These are phyloP conservation scores for Ditula angustiorana DNA, from an alignment of 2,888 invertebrate genomes.

Conservation along the genomic window DNA sequence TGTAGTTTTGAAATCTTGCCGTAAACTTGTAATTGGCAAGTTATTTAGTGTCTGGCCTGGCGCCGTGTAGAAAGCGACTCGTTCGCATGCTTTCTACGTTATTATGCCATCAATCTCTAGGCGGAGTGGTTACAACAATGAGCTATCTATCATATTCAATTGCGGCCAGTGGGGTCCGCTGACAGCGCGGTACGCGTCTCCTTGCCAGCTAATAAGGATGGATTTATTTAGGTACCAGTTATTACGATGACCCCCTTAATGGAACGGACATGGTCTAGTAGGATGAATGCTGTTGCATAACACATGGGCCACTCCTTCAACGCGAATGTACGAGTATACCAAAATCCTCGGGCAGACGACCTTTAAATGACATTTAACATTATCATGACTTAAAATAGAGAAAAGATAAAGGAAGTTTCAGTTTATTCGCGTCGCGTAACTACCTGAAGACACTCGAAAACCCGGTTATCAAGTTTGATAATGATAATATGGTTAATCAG, in stretches of 20 bases:
- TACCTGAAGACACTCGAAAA: constrained; percentile 16
- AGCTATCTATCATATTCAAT: constrained; percentile 50
- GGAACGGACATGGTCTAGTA: constrained; percentile 35
- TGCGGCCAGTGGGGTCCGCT: constrained; percentile 44
- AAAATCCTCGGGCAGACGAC: not conserved
- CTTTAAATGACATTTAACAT: not conserved
- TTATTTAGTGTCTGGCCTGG: constrained; percentile 21
- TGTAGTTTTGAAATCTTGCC: constrained; percentile 1
- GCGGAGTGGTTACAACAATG: constrained; percentile 42
- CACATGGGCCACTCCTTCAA: not conserved
- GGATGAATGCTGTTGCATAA: constrained; percentile 28
- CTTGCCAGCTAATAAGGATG: constrained; percentile 51
- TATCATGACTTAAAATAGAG: not conserved
- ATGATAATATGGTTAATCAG: constrained; percentile 29
- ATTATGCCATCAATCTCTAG: constrained; percentile 47
- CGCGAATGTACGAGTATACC: not conserved
- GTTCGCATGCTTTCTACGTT: constrained; percentile 45
- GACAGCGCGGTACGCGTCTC: constrained; percentile 47
- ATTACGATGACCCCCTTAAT: constrained; percentile 46
- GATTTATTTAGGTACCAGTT: constrained; percentile 50
- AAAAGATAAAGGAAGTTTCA: not conserved
- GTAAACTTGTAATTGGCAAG: constrained; percentile 3
- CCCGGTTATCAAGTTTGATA: constrained; percentile 22
- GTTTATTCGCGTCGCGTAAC: constrained; percentile 11
- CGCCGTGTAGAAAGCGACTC: constrained; percentile 42